These are phyloP conservation scores for Drosophila sordidula DNA, from an alignment of 2,888 invertebrate genomes.

Conservation along the genomic window DNA sequence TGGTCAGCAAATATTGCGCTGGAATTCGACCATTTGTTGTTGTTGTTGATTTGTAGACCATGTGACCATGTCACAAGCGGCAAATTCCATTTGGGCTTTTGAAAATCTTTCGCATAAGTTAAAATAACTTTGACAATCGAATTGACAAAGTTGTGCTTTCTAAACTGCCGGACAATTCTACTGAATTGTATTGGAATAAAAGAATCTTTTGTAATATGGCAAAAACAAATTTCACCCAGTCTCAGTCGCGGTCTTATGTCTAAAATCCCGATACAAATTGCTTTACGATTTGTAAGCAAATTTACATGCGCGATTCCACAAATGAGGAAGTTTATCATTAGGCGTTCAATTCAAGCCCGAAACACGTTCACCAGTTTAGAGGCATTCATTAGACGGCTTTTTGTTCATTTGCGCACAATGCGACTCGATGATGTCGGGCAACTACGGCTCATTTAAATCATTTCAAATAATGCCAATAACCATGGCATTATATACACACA, in stretches of 20 bases:
- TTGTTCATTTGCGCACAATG: slow-evolving; percentile 55
- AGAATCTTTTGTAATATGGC: slow-evolving; percentile 24
- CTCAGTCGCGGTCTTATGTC: slow-evolving; percentile 21
- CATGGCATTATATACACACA: slow-evolving; percentile 37
- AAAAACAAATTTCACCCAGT: slow-evolving; percentile 61
- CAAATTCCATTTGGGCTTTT: slow-evolving; percentile 24
- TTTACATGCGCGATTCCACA: slow-evolving; percentile 52
- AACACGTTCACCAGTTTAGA: slow-evolving; percentile 28
- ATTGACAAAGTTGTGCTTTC: slow-evolving; percentile 57
- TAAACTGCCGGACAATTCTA: slow-evolving; percentile 60
- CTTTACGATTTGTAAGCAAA: slow-evolving; percentile 24
- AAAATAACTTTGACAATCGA: slow-evolving; percentile 30
- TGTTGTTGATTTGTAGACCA: neutral
- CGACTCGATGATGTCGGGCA: slow-evolving; percentile 6
- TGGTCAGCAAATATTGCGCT: slow-evolving; percentile 46
- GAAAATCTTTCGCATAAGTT: slow-evolving; percentile 40
- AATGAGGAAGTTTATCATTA: slow-evolving; percentile 76
- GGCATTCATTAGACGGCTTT: slow-evolving; percentile 57
- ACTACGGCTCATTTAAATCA: slow-evolving; percentile 63
- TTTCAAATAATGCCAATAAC: slow-evolving; percentile 59
- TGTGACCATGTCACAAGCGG: slow-evolving; percentile 30
- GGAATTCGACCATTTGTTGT: neutral
- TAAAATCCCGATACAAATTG: slow-evolving; percentile 45
- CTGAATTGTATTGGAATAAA: slow-evolving; percentile 30
- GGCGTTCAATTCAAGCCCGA: slow-evolving; percentile 52